Evolutionary conservation across 2,797 vertebrate genomes (phyloP).

Genomic region (Anabas testudineus): DNA sequence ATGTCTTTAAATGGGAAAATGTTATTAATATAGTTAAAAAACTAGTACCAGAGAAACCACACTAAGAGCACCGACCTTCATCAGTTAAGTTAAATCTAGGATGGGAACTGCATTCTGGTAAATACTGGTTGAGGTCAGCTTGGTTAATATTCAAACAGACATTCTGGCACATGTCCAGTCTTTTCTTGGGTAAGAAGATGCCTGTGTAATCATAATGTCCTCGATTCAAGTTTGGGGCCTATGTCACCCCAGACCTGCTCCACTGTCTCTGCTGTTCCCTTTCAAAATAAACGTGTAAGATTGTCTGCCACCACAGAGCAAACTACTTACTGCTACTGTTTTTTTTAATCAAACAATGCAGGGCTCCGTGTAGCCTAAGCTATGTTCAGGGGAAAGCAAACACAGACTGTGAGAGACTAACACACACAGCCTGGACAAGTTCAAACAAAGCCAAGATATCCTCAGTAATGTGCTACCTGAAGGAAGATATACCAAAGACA

Average conservation of each 20-base stretch:
- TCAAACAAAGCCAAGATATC: slow-evolving; percentile 57
- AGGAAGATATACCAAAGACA: slow-evolving; percentile 36
- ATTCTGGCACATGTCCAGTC: slow-evolving; percentile 14
- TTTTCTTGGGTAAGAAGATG: slow-evolving; percentile 14
- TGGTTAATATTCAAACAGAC: slow-evolving; percentile 52
- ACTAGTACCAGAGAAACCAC: not conserved
- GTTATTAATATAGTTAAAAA: no score
- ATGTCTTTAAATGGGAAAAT: no score
- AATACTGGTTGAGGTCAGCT: slow-evolving; percentile 38
- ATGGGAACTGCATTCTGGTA: slow-evolving; percentile 36
- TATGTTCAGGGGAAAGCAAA: slow-evolving; percentile 12
- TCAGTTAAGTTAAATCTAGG: not conserved
- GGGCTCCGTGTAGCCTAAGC: slow-evolving; percentile 5
- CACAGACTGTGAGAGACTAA: slow-evolving; percentile 29
- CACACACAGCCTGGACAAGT: slow-evolving; percentile 56
- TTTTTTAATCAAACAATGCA: not conserved
- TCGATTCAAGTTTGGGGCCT: not conserved
- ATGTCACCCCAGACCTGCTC: not conserved
- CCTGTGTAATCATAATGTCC: not conserved
- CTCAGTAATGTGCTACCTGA: slow-evolving; percentile 7
- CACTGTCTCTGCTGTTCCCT: not conserved
- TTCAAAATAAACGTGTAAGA: no score
- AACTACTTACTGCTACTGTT: not conserved
- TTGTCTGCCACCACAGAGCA: not conserved
- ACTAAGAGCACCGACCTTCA: slow-evolving; percentile 11